Conservation (phyloP, 2,797 vertebrate genomes). For the Geotrypetes seraphini region DNA sequence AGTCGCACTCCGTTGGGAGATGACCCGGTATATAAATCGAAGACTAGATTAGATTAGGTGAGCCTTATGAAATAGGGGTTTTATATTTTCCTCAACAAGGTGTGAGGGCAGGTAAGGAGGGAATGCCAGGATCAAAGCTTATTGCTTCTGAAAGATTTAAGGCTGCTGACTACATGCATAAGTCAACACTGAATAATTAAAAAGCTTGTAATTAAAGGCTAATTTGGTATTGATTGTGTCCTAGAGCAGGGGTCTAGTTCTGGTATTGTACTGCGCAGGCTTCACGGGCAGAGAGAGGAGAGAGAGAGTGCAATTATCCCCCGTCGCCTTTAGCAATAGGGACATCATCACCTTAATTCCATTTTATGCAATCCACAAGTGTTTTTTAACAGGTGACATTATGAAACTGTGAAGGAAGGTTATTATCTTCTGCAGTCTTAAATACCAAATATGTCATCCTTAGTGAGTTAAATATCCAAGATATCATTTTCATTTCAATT, state of each 20-base stretch:
- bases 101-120: background rate
- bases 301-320: constrained; percentile 1
- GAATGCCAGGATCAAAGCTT: constrained; percentile 12
- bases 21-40: too few species aligned
- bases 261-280: background rate
- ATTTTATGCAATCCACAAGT: constrained; percentile 16
- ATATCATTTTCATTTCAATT: background rate
- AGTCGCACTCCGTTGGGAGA: too few species aligned
- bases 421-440: background rate
- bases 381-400: constrained; percentile 1
- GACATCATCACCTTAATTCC: constrained; percentile 6
- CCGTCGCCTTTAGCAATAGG: constrained; percentile 6
- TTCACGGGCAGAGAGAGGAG: too few species aligned
- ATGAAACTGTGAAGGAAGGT: constrained; percentile 5
- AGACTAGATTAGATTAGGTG: too few species aligned
- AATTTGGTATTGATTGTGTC: constrained; percentile 57
- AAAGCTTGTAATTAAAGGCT: constrained; percentile 53
- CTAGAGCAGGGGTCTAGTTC: constrained; percentile 29
- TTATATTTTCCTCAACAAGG: constrained; percentile 11
- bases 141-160: constrained; percentile 28
- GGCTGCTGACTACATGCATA: constrained; percentile 36
- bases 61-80: constrained; percentile 15
- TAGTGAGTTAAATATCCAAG: constrained; percentile 8
- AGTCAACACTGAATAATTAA: constrained; percentile 65
- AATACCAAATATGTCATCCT: background rate